Percentiles rank a stretch among this genome's conserved stretches.
phyloP scores from a whole-genome alignment of 2,797 vertebrate genomes.

The Yasuhikotakia modesta region DNA sequence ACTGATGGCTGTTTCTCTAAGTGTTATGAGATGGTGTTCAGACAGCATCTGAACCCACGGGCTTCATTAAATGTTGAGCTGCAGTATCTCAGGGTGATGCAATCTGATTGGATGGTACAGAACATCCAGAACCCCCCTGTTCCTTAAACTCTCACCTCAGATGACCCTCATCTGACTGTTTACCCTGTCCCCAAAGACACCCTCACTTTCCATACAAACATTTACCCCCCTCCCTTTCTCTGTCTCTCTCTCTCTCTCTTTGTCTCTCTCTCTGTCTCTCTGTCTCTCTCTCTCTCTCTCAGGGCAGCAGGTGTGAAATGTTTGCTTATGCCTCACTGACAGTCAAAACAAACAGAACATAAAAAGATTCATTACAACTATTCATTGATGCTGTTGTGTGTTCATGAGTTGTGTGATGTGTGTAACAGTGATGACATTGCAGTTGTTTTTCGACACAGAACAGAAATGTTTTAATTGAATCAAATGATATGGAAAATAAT shows the following conservation, averaged over 20 bases:
- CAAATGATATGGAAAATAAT: too few species aligned
- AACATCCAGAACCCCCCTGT: too few species aligned
- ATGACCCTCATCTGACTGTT: constrained; percentile 18
- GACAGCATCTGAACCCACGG: not conserved
- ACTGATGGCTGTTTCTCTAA: not conserved
- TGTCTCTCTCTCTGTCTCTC: not conserved
- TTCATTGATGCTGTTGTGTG: too few species aligned
- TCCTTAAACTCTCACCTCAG: constrained; percentile 14
- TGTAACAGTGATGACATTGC: too few species aligned
- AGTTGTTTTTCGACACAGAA: too few species aligned
- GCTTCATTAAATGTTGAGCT: not conserved
- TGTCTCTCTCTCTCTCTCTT: not conserved
- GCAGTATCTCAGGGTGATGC: not conserved
- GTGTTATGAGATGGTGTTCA: not conserved
- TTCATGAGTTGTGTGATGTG: too few species aligned
- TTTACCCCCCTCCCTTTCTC: too few species aligned
- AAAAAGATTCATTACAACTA: not conserved
- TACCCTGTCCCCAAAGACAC: not conserved
- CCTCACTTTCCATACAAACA: not conserved
- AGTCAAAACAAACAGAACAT: constrained; percentile 17
- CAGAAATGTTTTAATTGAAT: too few species aligned
- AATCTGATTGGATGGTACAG: not conserved
- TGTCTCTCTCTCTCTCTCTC: not conserved
- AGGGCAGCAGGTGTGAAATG: constrained; percentile 5
- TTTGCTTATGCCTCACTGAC: constrained; percentile 1